phyloP scores from a whole-genome alignment of 2,888 invertebrate genomes.

The Sphecodes monilicornis region DNA sequence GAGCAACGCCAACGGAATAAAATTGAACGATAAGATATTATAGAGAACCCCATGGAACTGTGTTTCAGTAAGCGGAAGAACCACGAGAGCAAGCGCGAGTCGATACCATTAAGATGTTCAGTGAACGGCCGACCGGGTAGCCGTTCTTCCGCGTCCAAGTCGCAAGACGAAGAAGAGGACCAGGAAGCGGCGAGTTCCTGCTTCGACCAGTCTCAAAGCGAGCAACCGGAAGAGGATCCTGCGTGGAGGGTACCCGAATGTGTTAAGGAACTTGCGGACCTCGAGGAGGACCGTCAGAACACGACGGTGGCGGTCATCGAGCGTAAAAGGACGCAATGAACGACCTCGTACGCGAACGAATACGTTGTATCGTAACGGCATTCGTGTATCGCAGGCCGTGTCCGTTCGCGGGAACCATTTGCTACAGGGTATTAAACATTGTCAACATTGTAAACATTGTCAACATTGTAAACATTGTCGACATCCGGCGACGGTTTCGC shows the following conservation, averaged over 20 bases:
- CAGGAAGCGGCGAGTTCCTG: slow-evolving; percentile 44
- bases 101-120: slow-evolving; percentile 79
- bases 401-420: slow-evolving; percentile 39
- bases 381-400: slow-evolving; percentile 77
- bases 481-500: not conserved
- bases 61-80: slow-evolving; percentile 41
- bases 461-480: no score
- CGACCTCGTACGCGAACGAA: slow-evolving; percentile 38
- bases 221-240: slow-evolving; percentile 13
- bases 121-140: slow-evolving; percentile 81
- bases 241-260: slow-evolving; percentile 3
- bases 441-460: not conserved
- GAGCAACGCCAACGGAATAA: no score
- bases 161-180: slow-evolving; percentile 34
- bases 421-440: slow-evolving; percentile 13
- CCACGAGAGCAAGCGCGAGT: slow-evolving; percentile 69
- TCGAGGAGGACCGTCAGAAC: slow-evolving; percentile 61
- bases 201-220: slow-evolving; percentile 26
- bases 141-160: slow-evolving; percentile 70
- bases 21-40: no score
- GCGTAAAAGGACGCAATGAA: slow-evolving; percentile 66
- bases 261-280: slow-evolving; percentile 16
- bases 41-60: not conserved
- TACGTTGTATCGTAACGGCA: slow-evolving; percentile 80
- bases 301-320: slow-evolving; percentile 58